Evolutionary conservation across 2,113 vertebrate species (phyloP).

Genomic region (Ciconia maguari): DNA sequence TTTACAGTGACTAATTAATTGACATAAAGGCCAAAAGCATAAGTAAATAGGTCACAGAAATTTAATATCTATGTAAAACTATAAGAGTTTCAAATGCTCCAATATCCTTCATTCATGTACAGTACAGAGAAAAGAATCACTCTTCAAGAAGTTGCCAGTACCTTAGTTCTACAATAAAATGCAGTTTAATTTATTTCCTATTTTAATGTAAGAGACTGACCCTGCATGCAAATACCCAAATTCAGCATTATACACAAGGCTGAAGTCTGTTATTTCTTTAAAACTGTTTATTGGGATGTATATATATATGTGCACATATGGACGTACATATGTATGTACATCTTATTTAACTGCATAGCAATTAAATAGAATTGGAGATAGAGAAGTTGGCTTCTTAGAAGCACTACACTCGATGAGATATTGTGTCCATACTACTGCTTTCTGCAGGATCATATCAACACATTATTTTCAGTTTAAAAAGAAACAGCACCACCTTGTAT

Average conservation of each 20-base stretch:
- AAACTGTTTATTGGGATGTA: background rate
- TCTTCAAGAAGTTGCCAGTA: background rate
- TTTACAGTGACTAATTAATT: background rate
- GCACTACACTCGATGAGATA: background rate
- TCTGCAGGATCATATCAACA: background rate
- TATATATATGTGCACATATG: background rate
- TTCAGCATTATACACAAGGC: background rate
- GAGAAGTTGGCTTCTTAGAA: background rate
- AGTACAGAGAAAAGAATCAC: background rate
- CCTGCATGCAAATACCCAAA: background rate
- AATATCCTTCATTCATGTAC: background rate
- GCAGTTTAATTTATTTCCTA: background rate
- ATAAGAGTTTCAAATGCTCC: background rate
- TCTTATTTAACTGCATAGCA: background rate
- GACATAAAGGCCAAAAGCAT: background rate
- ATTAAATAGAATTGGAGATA: conserved; percentile 8
- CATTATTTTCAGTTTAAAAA: conserved; percentile 51
- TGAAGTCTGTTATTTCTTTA: conserved; percentile 10
- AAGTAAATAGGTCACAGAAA: background rate
- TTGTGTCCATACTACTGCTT: background rate
- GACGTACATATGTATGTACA: background rate
- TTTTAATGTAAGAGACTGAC: background rate
- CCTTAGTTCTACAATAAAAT: background rate
- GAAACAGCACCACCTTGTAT: conserved; percentile 78
- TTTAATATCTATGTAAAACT: background rate